Base-by-base conservation (phyloP, 2,888 invertebrate species). In the Artemia sinica region DNA sequence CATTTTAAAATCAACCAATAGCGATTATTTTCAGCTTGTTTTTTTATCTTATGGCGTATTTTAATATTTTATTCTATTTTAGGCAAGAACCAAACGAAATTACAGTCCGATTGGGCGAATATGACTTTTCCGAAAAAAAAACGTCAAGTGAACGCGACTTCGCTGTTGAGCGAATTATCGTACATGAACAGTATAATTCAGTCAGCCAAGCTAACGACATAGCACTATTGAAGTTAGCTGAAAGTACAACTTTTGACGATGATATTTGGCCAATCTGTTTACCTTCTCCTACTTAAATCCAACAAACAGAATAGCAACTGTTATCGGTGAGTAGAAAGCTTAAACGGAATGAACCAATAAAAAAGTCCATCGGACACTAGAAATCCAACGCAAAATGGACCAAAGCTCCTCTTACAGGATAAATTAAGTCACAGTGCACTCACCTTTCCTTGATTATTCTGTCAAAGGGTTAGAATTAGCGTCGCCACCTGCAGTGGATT, bases 211-310 rank as follows among this genome's bases (percentile, higher is more conserved):
- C 84, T 72, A 83, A 91, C 75, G 91, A 91, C 74, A 86, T 91
- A 68, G 87, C 88, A 0, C 81, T 91, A 52, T 73, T 91, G 65
- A 72, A 71, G 65, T 70, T 76, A 41, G 71, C 69, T 2, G 67
- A 71, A 50, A 72, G 73, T 9, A 74, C 74, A 9, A 72, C 67
- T 49, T 73, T 73, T 68, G 73, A 71, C 52, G 83, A 84, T 0
- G 89, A 88, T 74, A 86, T 91, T 68, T 88, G 89, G 86, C 90
- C 89, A 0, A 84, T 90, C 69, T 91, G 91, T 76, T 81, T 91
- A 72, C 91, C 91, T 0, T 86, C 87, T 0, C 74, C 82, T 0
- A 83, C 82, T 2, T 83, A 65, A 77, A 80, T 7, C 84, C 85
- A 74, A 83, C 83, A 28, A 83, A 85, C 71, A 80, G 84, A 75